phyloP scores from a whole-genome alignment of 92 coral and sea anemone species.

The Pocillopora meandrina region DNA sequence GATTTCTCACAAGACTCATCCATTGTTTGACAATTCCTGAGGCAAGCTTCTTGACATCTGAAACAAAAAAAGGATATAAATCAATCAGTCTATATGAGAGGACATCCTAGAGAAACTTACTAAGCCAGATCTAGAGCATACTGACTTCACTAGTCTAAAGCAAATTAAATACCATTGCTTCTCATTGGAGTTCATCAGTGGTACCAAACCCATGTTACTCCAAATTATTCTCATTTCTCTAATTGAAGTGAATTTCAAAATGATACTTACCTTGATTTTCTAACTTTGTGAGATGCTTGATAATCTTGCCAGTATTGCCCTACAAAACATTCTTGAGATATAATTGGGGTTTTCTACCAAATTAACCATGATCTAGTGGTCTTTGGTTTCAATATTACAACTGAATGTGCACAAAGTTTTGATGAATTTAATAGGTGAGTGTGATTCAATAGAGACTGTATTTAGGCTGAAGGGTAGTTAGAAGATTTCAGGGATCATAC shows the following conservation, averaged over 20 bases:
- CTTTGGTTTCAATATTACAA: too few species aligned
- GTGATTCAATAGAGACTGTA: too few species aligned
- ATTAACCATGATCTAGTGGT: too few species aligned
- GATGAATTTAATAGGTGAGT: too few species aligned
- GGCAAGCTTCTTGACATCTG: slow-evolving; percentile 86
- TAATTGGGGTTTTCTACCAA: too few species aligned
- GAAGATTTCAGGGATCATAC: too few species aligned
- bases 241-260: not conserved
- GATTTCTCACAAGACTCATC: slow-evolving; percentile 86
- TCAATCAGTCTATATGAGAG: not conserved
- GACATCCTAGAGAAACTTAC: too few species aligned
- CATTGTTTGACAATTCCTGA: slow-evolving; percentile 79
- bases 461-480: too few species aligned
- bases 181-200: too few species aligned
- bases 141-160: not conserved
- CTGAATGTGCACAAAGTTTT: too few species aligned
- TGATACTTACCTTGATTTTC: slow-evolving; percentile 81
- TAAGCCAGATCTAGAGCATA: too few species aligned
- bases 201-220: not conserved
- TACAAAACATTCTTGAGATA: slow-evolving; percentile 16
- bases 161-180: too few species aligned
- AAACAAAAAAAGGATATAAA: not conserved
- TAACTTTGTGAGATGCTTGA: slow-evolving; percentile 83
- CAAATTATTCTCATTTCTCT: not conserved
- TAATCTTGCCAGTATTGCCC: slow-evolving; percentile 96